Evolutionary conservation across 2,797 vertebrate species (phyloP), one percentile per base, ranked within the genome.

Genomic region (Micromesistius poutassou): DNA sequence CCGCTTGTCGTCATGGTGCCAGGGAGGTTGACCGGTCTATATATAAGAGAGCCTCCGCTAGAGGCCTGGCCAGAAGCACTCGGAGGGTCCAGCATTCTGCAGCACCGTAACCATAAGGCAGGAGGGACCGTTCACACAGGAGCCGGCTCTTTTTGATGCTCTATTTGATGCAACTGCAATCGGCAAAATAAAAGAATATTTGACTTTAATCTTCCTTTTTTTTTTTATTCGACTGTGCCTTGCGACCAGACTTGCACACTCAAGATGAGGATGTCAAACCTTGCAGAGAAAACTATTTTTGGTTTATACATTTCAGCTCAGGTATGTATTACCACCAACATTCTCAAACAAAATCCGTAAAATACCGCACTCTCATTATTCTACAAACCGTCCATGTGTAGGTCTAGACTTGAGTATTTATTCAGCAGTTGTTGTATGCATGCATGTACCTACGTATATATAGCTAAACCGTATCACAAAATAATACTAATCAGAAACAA

Each of bases 1-100:
- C 85, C 78, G 81, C 88, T 87, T 83, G 91, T 90, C 80, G 85
- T 90, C 91, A 92, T 90, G 85, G 86, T 76, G 86, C 80, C 84
- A 79, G 7, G 84, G 42, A 62, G 84, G 79, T 81, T 79, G 75
- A 79, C 84, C 5, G 30, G 84, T 74, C 7, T 30, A 81, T 87
- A 89, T 91, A 91, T 87, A 92, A 91, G 84, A 74, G n/a, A 62
- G 73, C 76, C 80, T 81, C 84, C 79, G 78, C 85, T 83, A 62
- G 22, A 73, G 71, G 72, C 76, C 78, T 73, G 84, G 82, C 81
- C 87, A 91, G 71, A 90, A 77, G 74, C 83, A 89, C 90, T 90
- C 87, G 89, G 84, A 88, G 80, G 82, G 81, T 74, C 77, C 80
- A 83, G 79, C 80, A 10, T 85, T 87, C 89, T 91, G 87, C 88